A percentile compares a stretch with the other conserved stretches of the same genome.
These are phyloP conservation scores for Manis crassicaudata DNA, from an alignment of 2,797 vertebrate genomes.

Conservation along the genomic window DNA sequence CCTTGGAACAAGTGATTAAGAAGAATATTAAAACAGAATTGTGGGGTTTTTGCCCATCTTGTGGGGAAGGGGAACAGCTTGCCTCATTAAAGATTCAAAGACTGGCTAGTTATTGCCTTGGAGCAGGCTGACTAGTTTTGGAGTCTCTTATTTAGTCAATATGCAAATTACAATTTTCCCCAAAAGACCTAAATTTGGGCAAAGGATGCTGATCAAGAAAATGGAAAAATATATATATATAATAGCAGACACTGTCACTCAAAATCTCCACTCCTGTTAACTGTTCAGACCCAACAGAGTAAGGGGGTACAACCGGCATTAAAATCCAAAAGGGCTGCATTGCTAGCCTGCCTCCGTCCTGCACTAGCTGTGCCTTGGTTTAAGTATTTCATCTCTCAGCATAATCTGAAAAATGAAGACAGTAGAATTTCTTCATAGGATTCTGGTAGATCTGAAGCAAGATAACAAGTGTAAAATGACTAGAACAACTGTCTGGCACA, in stretches of 20 bases:
- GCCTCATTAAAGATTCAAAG: conserved; percentile 64
- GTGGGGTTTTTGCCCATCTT: background rate
- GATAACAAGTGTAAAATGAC: background rate
- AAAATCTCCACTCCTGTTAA: background rate
- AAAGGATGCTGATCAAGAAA: conserved; percentile 50
- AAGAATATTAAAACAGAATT: conserved; percentile 47
- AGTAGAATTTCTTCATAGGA: conserved; percentile 26
- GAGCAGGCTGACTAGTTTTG: conserved; percentile 52
- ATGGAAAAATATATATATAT: background rate
- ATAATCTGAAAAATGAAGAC: background rate
- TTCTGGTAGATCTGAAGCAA: background rate
- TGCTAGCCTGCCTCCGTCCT: background rate
- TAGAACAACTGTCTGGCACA: conserved; percentile 2
- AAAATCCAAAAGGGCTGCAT: background rate
- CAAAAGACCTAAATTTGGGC: conserved; percentile 49
- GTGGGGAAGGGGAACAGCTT: conserved; percentile 61
- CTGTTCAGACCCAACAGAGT: background rate
- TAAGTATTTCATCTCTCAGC: background rate
- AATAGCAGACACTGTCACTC: background rate
- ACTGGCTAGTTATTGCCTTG: conserved; percentile 24
- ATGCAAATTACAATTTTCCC: conserved; percentile 57
- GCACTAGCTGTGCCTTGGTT: background rate
- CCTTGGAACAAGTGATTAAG: conserved; percentile 35
- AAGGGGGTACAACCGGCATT: accelerated
- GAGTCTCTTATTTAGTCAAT: conserved; percentile 62